A percentile compares a stretch with the other conserved stretches of the same genome.
Evolutionary conservation across 2,888 invertebrate genomes (phyloP).

Genomic region (Panopea generosa): DNA sequence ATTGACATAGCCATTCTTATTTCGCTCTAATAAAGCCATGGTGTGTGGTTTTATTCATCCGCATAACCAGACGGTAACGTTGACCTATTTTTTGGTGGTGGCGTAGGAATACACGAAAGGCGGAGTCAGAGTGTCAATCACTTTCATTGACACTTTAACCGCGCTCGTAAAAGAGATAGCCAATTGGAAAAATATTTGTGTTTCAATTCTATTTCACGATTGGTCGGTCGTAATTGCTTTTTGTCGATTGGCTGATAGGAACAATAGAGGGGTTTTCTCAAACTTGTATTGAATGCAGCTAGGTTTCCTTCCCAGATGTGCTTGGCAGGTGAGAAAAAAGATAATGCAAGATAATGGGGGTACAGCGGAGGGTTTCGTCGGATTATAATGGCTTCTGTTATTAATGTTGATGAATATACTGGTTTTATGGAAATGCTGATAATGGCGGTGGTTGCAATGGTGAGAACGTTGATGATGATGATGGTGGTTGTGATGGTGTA

Average conservation of each 20-base stretch:
- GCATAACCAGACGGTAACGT: neutral
- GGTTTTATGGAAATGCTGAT: too few relatives aligned
- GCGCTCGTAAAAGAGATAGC: neutral
- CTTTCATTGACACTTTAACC: slow-evolving; percentile 16
- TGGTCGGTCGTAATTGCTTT: neutral
- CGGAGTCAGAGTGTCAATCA: slow-evolving; percentile 44
- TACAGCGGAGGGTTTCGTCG: too few relatives aligned
- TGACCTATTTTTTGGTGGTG: slow-evolving; percentile 33
- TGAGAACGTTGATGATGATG: too few relatives aligned
- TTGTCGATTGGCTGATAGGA: neutral
- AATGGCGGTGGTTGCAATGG: too few relatives aligned
- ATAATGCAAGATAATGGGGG: too few relatives aligned
- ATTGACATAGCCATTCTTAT: neutral
- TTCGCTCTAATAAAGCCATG: neutral
- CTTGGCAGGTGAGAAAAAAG: too few relatives aligned
- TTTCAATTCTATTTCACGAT: neutral
- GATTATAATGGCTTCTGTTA: too few relatives aligned
- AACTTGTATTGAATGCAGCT: neutral
- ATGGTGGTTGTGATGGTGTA: too few relatives aligned
- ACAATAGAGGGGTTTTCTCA: slow-evolving; percentile 2
- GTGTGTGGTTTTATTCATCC: neutral
- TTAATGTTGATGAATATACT: too few relatives aligned
- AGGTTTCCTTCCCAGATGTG: too few relatives aligned
- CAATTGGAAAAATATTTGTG: neutral
- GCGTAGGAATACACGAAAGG: slow-evolving; percentile 47